Evolutionary conservation across 2,888 invertebrate genomes (phyloP).

Genomic region (Caradrina clavipalpis): DNA sequence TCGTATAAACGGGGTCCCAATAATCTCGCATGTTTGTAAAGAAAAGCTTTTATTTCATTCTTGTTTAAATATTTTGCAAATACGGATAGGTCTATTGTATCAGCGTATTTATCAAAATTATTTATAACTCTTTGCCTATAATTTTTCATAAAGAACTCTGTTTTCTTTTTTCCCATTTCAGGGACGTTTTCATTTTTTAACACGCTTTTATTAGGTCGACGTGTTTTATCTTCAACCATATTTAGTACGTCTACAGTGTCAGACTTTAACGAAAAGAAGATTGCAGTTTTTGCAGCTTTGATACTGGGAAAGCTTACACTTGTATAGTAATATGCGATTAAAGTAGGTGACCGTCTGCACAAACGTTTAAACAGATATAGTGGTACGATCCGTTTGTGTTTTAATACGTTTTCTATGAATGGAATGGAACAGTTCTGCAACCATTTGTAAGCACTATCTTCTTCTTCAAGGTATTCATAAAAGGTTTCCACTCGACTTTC

Average conservation of each 20-base stretch:
- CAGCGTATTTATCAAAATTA: conserved; percentile 70
- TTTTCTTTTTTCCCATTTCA: conserved; percentile 65
- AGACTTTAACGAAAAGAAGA: conserved; percentile 6
- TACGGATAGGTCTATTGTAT: conserved; percentile 68
- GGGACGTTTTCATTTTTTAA: too few relatives aligned
- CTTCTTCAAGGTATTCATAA: conserved; percentile 72
- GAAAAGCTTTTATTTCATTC: conserved; percentile 72
- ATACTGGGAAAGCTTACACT: not conserved
- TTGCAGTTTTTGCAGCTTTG: too few relatives aligned
- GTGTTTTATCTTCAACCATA: too few relatives aligned
- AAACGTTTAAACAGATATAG: conserved; percentile 69
- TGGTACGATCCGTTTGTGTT: conserved; percentile 62
- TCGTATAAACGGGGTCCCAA: too few relatives aligned
- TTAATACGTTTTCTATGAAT: conserved; percentile 73
- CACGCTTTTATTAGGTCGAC: too few relatives aligned
- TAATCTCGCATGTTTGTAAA: too few relatives aligned
- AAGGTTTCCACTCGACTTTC: conserved; percentile 77
- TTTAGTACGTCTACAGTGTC: conserved; percentile 25
- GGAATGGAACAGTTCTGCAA: conserved; percentile 77
- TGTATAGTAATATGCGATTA: conserved; percentile 64
- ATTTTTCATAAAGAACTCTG: conserved; percentile 73
- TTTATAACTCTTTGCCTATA: conserved; percentile 72
- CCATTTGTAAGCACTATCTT: conserved; percentile 76
- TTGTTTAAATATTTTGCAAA: conserved; percentile 75
- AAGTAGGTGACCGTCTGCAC: conserved; percentile 71